These are phyloP conservation scores for Dasysyrphus albostriatus DNA, from an alignment of 2,888 invertebrate species.

Conservation along the genomic window DNA sequence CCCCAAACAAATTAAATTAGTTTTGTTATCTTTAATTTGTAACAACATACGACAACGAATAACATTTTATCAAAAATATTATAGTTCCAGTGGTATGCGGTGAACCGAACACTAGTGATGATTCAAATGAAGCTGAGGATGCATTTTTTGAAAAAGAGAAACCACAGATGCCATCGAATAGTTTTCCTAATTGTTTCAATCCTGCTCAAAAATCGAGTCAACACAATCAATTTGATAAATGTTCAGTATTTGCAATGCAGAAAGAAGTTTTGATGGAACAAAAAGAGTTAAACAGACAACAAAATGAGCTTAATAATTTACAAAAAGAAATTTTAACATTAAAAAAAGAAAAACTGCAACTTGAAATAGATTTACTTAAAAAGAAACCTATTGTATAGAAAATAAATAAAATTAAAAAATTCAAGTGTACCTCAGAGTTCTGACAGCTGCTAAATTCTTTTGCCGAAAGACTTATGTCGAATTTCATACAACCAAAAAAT, in stretches of 20 bases:
- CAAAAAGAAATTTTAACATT: constrained; percentile 9
- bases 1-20: no score
- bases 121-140: not conserved
- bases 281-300: not conserved
- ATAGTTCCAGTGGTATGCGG: not conserved
- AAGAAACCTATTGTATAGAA: not conserved
- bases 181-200: not conserved
- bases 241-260: not conserved
- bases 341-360: not conserved
- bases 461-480: no score
- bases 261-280: constrained; percentile 13
- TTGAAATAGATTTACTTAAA: constrained; percentile 4
- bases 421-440: not conserved
- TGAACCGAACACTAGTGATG: not conserved
- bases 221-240: not conserved
- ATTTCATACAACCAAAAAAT: no score
- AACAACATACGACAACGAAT: no score
- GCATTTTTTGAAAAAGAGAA: not conserved
- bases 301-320: not conserved
- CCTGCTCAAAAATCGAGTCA: not conserved
- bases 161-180: not conserved
- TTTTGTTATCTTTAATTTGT: no score
- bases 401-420: not conserved
- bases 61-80: no score
- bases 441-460: no score